A percentile compares a stretch with the other conserved stretches of the same genome.
phyloP scores from a whole-genome alignment of 2,888 invertebrate species.

The Phaonia tiefii region DNA sequence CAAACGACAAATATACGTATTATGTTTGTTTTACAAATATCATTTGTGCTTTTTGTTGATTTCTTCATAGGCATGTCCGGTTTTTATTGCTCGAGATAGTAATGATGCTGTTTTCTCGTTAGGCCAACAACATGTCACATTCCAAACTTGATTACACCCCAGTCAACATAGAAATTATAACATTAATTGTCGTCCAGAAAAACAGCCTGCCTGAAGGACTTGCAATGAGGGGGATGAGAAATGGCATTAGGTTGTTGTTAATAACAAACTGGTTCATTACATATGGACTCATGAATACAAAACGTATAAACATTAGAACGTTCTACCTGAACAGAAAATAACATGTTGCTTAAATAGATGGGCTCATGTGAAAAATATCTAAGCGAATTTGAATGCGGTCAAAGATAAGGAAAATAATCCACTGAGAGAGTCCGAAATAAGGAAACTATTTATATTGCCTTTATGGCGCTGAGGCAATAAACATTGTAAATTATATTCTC shows the following conservation, averaged over 20 bases:
- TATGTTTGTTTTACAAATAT: conserved; percentile 36
- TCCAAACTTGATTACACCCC: conserved; percentile 21
- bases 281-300: conserved; percentile 13
- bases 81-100: conserved; percentile 49
- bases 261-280: conserved; percentile 3
- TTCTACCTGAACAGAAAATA: no score
- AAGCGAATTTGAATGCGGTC: no score
- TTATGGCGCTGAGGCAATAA: no score
- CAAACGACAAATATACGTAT: conserved; percentile 12
- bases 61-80: conserved; percentile 41
- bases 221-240: conserved; percentile 11
- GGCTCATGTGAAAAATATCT: no score
- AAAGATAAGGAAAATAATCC: no score
- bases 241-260: conserved; percentile 30
- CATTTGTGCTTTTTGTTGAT: conserved; percentile 27
- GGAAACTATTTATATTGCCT: no score
- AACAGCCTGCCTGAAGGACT: conserved; percentile 4
- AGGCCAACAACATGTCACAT: conserved; percentile 11
- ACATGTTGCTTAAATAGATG: no score
- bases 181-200: conserved; percentile 32
- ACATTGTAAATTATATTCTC: no score
- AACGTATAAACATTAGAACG: no score
- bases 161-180: conserved; percentile 32
- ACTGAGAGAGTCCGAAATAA: no score
- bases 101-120: conserved; percentile 27